Percentiles rank a stretch among this genome's conserved stretches.
These are phyloP conservation scores for Carduelis carduelis DNA, from an alignment of 2,797 vertebrate genomes.

Conservation along the genomic window DNA sequence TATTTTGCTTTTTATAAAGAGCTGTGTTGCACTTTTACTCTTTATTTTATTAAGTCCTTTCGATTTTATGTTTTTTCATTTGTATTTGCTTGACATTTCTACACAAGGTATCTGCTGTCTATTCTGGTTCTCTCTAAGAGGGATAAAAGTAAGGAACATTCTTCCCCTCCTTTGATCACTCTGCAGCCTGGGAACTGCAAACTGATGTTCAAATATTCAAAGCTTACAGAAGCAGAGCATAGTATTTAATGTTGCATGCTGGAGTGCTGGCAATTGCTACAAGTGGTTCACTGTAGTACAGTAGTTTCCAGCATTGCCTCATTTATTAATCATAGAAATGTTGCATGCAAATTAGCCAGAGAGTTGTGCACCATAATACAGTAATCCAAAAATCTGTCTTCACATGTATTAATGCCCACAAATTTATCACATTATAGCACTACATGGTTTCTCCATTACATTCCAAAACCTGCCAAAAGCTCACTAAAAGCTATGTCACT, in stretches of 20 bases:
- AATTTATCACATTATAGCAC: neutral
- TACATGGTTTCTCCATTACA: neutral
- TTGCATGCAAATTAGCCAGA: conserved; percentile 3
- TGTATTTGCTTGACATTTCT: neutral
- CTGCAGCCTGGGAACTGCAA: neutral
- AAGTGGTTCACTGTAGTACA: neutral
- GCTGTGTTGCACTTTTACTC: neutral
- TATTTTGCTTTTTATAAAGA: neutral
- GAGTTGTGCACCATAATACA: neutral
- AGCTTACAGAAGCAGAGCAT: neutral
- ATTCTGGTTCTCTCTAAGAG: neutral
- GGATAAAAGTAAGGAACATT: neutral
- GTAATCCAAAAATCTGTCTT: neutral
- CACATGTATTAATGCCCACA: neutral
- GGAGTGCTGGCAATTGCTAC: neutral
- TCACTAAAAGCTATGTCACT: neutral
- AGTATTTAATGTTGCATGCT: neutral
- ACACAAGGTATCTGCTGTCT: neutral
- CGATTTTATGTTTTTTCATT: neutral
- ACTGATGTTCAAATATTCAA: neutral
- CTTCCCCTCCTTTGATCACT: neutral
- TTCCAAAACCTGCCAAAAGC: neutral
- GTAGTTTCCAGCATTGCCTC: neutral
- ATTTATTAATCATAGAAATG: conserved; percentile 17
- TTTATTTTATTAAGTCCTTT: neutral